A percentile compares a stretch with the other conserved stretches of the same genome.
Conservation (phyloP, 1,140 invertebrate species). For the Drosophila sturtevanti region DNA sequence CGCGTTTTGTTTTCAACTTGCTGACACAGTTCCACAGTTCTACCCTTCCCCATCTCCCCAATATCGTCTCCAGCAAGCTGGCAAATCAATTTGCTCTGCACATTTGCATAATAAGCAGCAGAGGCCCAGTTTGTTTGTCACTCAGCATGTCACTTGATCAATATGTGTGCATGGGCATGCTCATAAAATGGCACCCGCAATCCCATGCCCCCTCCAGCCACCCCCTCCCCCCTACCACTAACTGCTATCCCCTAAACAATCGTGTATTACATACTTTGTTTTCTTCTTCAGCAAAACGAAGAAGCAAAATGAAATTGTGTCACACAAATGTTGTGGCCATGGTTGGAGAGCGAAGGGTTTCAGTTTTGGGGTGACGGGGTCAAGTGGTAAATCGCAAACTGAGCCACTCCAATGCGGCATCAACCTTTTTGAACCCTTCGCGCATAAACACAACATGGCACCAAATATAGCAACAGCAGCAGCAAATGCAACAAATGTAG, state of each 20-base stretch:
- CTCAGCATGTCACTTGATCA: slow-evolving; percentile 78
- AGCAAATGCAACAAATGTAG: slow-evolving; percentile 57
- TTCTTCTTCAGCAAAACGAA: slow-evolving; percentile 35
- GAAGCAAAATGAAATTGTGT: slow-evolving; percentile 37
- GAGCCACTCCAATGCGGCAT: slow-evolving; percentile 39
- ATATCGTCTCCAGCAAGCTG: not conserved
- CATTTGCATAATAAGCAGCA: slow-evolving; percentile 76
- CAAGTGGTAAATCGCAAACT: slow-evolving; percentile 62
- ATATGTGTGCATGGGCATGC: slow-evolving; percentile 78
- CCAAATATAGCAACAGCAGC: slow-evolving; percentile 9
- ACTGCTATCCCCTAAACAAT: not conserved
- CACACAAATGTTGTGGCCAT: slow-evolving; percentile 69
- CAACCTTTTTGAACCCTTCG: slow-evolving; percentile 49
- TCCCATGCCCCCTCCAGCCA: not conserved
- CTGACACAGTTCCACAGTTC: slow-evolving; percentile 57
- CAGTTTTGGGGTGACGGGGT: slow-evolving; percentile 36
- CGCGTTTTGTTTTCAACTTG: slow-evolving; percentile 72
- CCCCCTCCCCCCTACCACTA: not conserved
- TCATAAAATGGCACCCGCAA: slow-evolving; percentile 63
- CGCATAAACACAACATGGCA: slow-evolving; percentile 63
- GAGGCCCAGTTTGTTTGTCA: slow-evolving; percentile 73
- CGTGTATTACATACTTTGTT: slow-evolving; percentile 65
- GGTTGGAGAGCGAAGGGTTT: slow-evolving; percentile 1
- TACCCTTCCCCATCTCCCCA: slow-evolving; percentile 4
- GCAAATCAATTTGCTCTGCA: slow-evolving; percentile 72